Conservation (phyloP, 2,797 vertebrate species). For the Intellagama lesueurii region DNA sequence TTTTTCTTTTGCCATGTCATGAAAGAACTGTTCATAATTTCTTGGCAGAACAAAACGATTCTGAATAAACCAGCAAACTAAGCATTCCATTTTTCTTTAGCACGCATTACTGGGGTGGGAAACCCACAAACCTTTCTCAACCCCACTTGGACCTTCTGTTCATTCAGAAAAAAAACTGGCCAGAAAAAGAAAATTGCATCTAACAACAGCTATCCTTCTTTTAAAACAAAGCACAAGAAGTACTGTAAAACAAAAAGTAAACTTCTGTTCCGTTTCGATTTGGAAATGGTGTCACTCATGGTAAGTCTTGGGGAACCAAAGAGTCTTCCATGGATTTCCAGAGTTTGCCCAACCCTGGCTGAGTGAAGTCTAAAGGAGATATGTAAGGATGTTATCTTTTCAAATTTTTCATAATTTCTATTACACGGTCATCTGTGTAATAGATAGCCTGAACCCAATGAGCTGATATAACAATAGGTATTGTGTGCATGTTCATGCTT, state of each 20-base stretch:
- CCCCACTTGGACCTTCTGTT: not conserved
- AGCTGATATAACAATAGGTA: not conserved
- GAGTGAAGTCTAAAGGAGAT: not conserved
- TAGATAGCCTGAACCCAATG: not conserved
- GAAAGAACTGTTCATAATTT: not conserved
- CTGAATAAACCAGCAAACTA: not conserved
- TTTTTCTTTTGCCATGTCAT: not conserved
- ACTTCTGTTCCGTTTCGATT: too few species aligned
- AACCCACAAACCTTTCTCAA: not conserved
- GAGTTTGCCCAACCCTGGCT: not conserved
- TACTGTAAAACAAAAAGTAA: too few species aligned
- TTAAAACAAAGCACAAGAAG: not conserved
- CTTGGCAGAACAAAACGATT: not conserved
- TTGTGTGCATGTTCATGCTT: not conserved
- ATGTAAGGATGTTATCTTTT: not conserved
- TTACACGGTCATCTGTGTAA: not conserved
- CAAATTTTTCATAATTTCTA: not conserved
- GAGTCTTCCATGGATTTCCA: too few species aligned
- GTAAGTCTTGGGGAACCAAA: too few species aligned
- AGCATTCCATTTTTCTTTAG: not conserved
- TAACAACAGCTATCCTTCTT: not conserved
- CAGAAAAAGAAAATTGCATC: too few species aligned
- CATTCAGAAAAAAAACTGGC: too few species aligned
- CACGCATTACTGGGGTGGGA: not conserved
- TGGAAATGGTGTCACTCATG: too few species aligned